phyloP scores from a whole-genome alignment of 64 coral and sea anemone genomes.

The Astreopora myriophthalma region DNA sequence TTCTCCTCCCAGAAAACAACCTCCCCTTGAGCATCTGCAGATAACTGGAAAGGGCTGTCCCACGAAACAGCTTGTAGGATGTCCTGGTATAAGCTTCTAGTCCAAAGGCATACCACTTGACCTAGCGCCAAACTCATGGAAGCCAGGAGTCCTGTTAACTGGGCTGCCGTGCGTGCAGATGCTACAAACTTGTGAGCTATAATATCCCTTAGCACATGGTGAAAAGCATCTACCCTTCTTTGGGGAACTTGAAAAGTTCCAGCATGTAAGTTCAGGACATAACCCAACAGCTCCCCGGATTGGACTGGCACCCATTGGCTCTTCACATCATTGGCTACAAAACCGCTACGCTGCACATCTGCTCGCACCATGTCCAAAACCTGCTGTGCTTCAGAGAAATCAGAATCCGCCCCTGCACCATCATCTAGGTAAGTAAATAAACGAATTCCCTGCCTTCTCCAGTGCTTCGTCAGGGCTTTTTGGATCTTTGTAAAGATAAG shows the following conservation, averaged over 20 bases:
- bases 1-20: not conserved
- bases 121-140: slow-evolving; percentile 69
- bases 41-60: slow-evolving; percentile 2
- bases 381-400: not conserved
- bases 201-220: slow-evolving; percentile 10
- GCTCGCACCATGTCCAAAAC: not conserved
- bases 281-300: slow-evolving; percentile 49
- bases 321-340: slow-evolving; percentile 42
- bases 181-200: not conserved
- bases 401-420: slow-evolving; percentile 32
- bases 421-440: slow-evolving; percentile 64
- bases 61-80: slow-evolving; percentile 2
- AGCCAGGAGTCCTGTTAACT: slow-evolving; percentile 43
- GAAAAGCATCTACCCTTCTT: slow-evolving; percentile 30
- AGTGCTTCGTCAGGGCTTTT: slow-evolving; percentile 44
- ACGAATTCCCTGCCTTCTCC: slow-evolving; percentile 25
- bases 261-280: slow-evolving; percentile 50
- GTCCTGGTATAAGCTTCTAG: slow-evolving; percentile 4
- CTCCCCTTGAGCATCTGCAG: not conserved
- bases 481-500: slow-evolving; percentile 50
- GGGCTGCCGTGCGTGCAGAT: slow-evolving; percentile 30
- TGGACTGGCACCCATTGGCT: slow-evolving; percentile 59
- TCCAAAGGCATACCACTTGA: slow-evolving; percentile 58
- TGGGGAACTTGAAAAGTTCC: slow-evolving; percentile 58
- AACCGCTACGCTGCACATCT: slow-evolving; percentile 38